phyloP scores from a whole-genome alignment of 1,140 invertebrate species.

The Anadara kagoshimensis region DNA sequence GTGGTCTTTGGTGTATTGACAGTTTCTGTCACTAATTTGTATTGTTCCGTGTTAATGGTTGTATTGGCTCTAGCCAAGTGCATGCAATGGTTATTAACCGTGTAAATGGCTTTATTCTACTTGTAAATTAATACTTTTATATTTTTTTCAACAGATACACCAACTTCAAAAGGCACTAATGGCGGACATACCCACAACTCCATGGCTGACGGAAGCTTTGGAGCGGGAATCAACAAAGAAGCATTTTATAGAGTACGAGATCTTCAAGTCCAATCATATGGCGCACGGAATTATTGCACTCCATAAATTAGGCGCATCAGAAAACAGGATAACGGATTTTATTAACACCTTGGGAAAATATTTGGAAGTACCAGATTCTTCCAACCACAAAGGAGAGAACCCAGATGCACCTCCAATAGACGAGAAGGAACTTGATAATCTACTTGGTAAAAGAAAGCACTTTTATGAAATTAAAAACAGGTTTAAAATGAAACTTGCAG shows the following conservation, averaged over 20 bases:
- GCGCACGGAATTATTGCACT: slow-evolving; percentile 7
- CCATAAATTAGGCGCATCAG: background rate
- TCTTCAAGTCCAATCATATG: slow-evolving; percentile 12
- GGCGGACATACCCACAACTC: too few species aligned
- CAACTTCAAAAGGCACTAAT: too few species aligned
- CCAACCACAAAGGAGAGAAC: background rate
- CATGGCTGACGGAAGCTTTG: too few species aligned
- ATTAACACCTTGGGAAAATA: background rate
- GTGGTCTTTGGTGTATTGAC: too few species aligned
- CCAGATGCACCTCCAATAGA: background rate
- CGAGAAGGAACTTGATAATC: background rate
- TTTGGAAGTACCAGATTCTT: background rate
- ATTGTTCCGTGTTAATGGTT: too few species aligned
- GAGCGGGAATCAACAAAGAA: too few species aligned
- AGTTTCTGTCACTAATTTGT: too few species aligned
- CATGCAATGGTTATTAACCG: too few species aligned
- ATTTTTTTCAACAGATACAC: too few species aligned
- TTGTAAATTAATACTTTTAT: too few species aligned
- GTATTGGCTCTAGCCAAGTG: too few species aligned
- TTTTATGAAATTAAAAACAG: slow-evolving; percentile 3
- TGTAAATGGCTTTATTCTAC: too few species aligned
- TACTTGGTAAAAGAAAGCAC: background rate
- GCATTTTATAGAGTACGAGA: background rate
- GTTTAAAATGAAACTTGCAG: background rate
- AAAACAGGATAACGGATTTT: background rate